Evolutionary conservation across 2,113 vertebrate genomes (phyloP).

Genomic region (Platycercus adscitus): DNA sequence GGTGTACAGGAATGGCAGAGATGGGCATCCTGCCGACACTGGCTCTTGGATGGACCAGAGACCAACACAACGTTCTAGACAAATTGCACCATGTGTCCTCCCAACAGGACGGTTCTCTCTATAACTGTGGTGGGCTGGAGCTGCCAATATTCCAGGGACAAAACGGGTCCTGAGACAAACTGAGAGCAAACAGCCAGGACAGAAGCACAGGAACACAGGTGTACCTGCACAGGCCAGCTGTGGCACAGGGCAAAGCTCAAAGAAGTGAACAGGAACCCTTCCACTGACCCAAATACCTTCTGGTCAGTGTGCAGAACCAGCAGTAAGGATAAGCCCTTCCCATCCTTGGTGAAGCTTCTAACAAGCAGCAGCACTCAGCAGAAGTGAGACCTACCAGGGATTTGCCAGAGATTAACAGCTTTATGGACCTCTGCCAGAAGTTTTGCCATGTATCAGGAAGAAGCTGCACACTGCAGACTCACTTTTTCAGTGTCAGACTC

Average conservation of each 20-base stretch:
- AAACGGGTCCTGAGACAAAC: background rate
- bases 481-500: background rate
- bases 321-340: background rate
- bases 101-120: background rate
- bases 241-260: rapidly evolving
- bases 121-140: background rate
- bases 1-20: background rate
- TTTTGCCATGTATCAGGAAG: background rate
- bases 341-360: background rate
- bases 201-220: background rate
- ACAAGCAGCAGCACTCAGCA: background rate
- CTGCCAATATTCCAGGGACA: background rate
- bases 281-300: background rate
- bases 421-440: background rate
- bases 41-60: background rate
- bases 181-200: background rate
- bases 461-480: background rate
- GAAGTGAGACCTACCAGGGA: background rate
- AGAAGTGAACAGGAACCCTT: background rate
- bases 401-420: background rate
- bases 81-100: background rate
- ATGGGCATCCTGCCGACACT: background rate
- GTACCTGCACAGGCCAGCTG: background rate
- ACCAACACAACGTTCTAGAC: background rate
- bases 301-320: background rate